Evolutionary conservation across 2,113 vertebrate genomes (phyloP).

Genomic region (Lamprotornis superbus): DNA sequence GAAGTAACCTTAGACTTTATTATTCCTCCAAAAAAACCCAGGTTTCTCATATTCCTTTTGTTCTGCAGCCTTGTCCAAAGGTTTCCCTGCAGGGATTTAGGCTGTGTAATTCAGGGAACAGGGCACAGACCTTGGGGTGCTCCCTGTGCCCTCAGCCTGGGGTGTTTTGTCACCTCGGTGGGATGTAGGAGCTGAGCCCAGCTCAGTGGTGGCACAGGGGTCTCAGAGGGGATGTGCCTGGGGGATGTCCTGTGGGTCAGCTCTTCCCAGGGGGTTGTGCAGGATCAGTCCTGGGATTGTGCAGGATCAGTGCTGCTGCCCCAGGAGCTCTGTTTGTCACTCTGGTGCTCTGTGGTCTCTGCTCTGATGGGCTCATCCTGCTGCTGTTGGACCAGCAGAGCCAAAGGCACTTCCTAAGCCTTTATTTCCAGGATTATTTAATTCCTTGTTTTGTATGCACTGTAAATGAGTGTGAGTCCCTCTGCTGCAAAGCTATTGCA

Average conservation of each 20-base stretch:
- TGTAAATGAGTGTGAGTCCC: background rate
- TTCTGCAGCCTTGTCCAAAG: background rate
- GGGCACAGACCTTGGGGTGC: no score
- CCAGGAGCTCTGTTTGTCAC: background rate
- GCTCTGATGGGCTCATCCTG: background rate
- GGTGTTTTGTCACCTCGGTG: background rate
- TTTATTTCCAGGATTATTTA: background rate
- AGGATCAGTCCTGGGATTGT: background rate
- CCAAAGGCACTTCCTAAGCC: background rate
- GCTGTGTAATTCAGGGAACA: accelerated
- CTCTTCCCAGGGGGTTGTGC: accelerated
- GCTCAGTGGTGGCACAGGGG: background rate
- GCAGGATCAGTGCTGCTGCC: background rate
- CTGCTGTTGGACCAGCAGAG: background rate
- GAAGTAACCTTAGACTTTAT: background rate
- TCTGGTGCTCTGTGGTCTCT: background rate
- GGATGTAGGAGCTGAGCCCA: background rate
- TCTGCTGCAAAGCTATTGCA: background rate
- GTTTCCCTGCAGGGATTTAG: background rate
- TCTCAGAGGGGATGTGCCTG: background rate
- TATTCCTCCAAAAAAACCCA: accelerated
- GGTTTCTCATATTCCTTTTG: background rate
- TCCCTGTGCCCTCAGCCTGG: no score
- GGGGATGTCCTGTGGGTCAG: background rate
- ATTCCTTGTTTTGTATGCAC: background rate